Evolutionary conservation across 64 coral and sea anemone genomes (phyloP).

Genomic region (Stylophora pistillata): DNA sequence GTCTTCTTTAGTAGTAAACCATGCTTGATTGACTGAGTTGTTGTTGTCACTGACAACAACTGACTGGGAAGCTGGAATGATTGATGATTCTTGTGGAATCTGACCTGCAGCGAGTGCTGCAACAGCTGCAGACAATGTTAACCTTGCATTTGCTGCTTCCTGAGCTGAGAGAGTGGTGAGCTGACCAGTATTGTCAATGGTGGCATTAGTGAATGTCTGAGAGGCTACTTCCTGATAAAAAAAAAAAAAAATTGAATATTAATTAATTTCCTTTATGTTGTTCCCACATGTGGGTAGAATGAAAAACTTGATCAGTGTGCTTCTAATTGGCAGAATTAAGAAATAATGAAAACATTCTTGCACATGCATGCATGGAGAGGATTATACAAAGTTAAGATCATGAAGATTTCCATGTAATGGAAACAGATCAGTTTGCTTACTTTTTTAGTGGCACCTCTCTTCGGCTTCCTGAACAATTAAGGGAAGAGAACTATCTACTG

Average conservation of each 20-base stretch:
- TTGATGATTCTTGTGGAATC: constrained; percentile 45
- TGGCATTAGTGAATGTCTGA: constrained; percentile 32
- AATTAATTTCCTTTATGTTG: no score
- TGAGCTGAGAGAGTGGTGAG: constrained; percentile 24
- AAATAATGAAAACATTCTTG: no score
- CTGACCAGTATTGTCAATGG: constrained; percentile 20
- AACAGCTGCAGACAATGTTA: constrained; percentile 50
- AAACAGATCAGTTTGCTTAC: no score
- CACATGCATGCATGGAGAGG: no score
- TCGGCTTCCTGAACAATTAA: no score
- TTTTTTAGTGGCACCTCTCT: no score
- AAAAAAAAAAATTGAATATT: background rate
- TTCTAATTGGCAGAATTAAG: no score
- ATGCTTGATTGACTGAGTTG: constrained; percentile 92
- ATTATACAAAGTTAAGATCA: no score
- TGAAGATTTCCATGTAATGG: no score
- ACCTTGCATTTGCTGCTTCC: constrained; percentile 31
- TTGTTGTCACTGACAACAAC: constrained; percentile 48
- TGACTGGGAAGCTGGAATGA: constrained; percentile 30
- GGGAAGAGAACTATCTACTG: no score
- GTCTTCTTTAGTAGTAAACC: constrained; percentile 98
- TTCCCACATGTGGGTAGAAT: no score
- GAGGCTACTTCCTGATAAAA: background rate
- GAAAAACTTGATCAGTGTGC: background rate
- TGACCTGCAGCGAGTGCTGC: constrained; percentile 40